These are phyloP conservation scores for Petrocephalus schoutedeni DNA, from an alignment of 2,797 vertebrate species.

Conservation along the genomic window DNA sequence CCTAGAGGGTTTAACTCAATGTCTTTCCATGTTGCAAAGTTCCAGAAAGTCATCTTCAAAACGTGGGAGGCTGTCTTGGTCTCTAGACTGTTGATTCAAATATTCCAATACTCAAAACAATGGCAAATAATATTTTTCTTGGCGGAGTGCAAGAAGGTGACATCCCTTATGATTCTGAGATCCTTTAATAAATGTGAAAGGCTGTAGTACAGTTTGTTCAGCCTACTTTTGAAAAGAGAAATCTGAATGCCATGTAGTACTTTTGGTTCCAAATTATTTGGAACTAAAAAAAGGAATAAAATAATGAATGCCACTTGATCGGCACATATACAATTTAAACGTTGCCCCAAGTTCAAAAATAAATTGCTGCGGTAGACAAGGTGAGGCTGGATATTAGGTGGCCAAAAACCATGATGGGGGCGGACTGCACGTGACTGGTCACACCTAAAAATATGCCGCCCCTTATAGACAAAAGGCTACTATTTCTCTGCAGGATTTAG, in stretches of 20 bases:
- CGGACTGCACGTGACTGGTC: not conserved
- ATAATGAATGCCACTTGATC: not conserved
- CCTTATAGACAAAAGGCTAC: slow-evolving; percentile 8
- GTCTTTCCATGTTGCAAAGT: not conserved
- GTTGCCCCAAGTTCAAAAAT: not conserved
- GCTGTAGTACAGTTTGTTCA: not conserved
- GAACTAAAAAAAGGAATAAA: not conserved
- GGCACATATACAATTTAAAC: not conserved
- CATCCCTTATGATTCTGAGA: not conserved
- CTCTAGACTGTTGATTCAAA: not conserved
- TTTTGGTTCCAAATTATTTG: not conserved
- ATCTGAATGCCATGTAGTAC: not conserved
- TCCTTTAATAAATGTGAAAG: not conserved
- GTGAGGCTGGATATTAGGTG: not conserved
- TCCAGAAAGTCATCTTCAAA: not conserved
- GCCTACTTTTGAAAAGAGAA: not conserved
- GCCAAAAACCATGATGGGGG: not conserved
- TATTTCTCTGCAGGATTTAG: slow-evolving; percentile 14
- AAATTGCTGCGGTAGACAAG: not conserved
- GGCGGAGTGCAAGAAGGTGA: not conserved
- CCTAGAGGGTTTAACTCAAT: not conserved
- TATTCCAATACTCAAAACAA: not conserved
- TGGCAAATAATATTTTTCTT: not conserved
- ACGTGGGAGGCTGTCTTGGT: not conserved
- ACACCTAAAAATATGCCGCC: slow-evolving; percentile 15